These are phyloP conservation scores for Melitaea athalia DNA, from an alignment of 2,888 invertebrate genomes.

Conservation along the genomic window DNA sequence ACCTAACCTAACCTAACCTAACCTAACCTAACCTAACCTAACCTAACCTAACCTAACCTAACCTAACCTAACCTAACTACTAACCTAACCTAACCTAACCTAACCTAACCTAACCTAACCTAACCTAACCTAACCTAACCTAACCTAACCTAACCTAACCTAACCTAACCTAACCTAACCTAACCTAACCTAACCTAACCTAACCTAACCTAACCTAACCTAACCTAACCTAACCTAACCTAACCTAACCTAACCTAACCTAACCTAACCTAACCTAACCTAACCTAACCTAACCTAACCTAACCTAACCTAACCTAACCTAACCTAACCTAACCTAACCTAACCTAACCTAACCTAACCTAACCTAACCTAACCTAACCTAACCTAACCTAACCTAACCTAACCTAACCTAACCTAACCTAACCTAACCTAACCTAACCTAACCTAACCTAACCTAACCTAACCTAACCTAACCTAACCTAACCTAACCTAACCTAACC, in stretches of 20 bases:
- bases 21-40: slow-evolving; percentile 4
- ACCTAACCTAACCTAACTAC: not conserved
- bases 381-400: slow-evolving; percentile 1
- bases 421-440: slow-evolving; percentile 1
- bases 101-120: slow-evolving; percentile 4
- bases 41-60: not conserved
- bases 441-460: slow-evolving; percentile 1
- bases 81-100: slow-evolving; percentile 16
- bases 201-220: slow-evolving; percentile 36
- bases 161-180: slow-evolving; percentile 29
- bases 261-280: slow-evolving; percentile 20
- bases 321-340: slow-evolving; percentile 21
- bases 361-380: slow-evolving; percentile 1
- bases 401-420: slow-evolving; percentile 1
- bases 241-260: no score
- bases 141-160: no score
- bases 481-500: not conserved
- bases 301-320: slow-evolving; percentile 29
- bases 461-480: slow-evolving; percentile 3
- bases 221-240: no score
- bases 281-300: slow-evolving; percentile 35
- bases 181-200: slow-evolving; percentile 36
- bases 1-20: no score
- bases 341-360: slow-evolving; percentile 27
- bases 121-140: slow-evolving; percentile 24